Base-by-base conservation (phyloP, 2,113 vertebrate genomes). In the Natator depressus region DNA sequence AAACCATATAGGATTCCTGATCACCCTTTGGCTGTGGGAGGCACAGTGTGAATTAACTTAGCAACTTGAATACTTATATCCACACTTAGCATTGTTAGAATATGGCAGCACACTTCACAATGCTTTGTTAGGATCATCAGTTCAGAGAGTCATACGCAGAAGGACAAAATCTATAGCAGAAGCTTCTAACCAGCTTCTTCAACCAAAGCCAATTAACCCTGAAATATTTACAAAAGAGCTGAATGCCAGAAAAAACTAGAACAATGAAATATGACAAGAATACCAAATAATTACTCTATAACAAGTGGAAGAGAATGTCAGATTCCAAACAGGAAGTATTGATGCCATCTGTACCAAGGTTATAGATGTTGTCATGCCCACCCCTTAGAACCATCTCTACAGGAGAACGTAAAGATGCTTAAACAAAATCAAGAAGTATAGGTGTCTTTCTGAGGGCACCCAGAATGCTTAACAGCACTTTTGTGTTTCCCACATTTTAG, bases 1-100 rank as follows among this genome's bases (percentile, higher is more conserved):
- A 55, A 54, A 86, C 47, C 76, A 46, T 8, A 6, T 47, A 94
- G 88, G 94, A 92, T 89, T 94, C 83, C 72, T 53, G 38, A 87
- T 84, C 93, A 57, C 57, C 81, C 53, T 0, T 0, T 87, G 79
- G 81, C 35, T 12, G 17, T 14, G 78, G 38, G 86, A 35, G 20
- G 59, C 62, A 82, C 7, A 24, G 16, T 27, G 19, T 59, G 62
- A 94, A 91, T 90, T 53, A 54, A 11, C 7, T 79, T 88, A 22
- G 0, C 54, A 72, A 84, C 22, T 55, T 82, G 49, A 84, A 46
- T 62, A 55, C 27, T 31, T 62, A 29, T 93, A 93, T 53, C 49
- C 4, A 4, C n/a, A 87, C 22, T 53, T 65, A 78, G 13, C n/a
- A 75, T 42, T 75, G 31, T 25, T 42, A 11, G 47, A 81, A 6